Evolutionary conservation across 92 coral and sea anemone species (phyloP).

Genomic region (Epizoanthus ramosus): DNA sequence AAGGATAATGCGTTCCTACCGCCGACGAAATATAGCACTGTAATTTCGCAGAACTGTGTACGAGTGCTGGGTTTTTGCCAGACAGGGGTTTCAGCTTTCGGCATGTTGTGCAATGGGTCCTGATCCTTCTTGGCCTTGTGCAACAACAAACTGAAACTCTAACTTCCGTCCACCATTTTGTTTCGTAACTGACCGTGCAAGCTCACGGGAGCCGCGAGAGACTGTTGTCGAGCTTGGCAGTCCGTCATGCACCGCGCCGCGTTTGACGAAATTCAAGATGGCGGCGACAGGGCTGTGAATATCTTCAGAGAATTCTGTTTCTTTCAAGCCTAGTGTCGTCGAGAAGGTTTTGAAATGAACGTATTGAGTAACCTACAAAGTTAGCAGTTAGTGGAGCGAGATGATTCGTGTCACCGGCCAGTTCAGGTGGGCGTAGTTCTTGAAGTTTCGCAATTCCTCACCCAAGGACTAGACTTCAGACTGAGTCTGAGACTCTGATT

Average conservation of each 20-base stretch:
- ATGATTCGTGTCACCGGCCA: constrained; percentile 33
- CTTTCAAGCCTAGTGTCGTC: not conserved
- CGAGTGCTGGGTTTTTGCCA: not conserved
- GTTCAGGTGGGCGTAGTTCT: constrained; percentile 26
- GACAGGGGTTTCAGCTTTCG: constrained; percentile 1
- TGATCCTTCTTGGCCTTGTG: not conserved
- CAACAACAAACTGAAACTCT: not conserved
- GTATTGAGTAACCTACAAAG: not conserved
- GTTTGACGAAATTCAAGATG: constrained; percentile 52
- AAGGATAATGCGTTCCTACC: not conserved
- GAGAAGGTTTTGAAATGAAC: constrained; percentile 6
- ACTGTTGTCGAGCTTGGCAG: constrained; percentile 3
- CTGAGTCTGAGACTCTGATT: no score
- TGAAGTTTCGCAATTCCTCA: not conserved
- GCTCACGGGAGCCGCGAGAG: not conserved
- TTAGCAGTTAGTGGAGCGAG: not conserved
- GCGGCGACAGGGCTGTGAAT: constrained; percentile 39
- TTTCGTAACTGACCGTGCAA: constrained; percentile 8
- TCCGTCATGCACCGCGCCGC: constrained; percentile 41
- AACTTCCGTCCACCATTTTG: constrained; percentile 4
- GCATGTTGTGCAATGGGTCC: constrained; percentile 15
- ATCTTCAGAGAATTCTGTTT: not conserved
- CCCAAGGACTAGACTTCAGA: no score
- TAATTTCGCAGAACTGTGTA: not conserved
- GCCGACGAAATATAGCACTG: not conserved